These are phyloP conservation scores for Epinephelus coioides DNA, from an alignment of 2,797 vertebrate species.

Conservation along the genomic window DNA sequence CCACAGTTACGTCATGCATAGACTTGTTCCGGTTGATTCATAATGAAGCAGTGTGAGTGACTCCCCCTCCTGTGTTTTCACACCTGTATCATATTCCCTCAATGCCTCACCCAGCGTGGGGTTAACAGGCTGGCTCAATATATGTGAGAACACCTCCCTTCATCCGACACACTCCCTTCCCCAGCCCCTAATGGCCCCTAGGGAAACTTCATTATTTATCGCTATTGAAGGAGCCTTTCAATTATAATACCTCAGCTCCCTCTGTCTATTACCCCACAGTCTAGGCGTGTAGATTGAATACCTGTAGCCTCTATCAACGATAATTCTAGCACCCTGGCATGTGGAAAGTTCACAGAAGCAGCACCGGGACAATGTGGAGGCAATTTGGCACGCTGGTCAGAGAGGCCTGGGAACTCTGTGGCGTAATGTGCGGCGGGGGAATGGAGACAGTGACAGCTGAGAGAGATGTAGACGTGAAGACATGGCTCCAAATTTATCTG, in stretches of 20 bases:
- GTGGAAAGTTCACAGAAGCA: conserved; percentile 58
- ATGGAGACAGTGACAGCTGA: conserved; percentile 48
- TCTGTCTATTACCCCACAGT: conserved; percentile 60
- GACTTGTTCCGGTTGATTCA: conserved; percentile 53
- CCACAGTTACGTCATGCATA: conserved; percentile 28
- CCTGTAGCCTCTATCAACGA: conserved; percentile 57
- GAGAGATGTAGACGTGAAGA: conserved; percentile 30
- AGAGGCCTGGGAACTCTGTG: conserved; percentile 2
- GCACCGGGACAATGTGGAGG: conserved; percentile 37
- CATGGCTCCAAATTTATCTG: conserved; percentile 19
- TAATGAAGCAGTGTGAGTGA: conserved; percentile 60
- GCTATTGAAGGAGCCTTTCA: conserved; percentile 78
- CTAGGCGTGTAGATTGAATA: conserved; percentile 68
- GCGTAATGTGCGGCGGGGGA: conserved; percentile 31
- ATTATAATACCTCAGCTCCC: conserved; percentile 72
- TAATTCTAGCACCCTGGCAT: conserved; percentile 62
- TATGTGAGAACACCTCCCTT: conserved; percentile 57
- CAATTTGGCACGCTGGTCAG: conserved; percentile 58
- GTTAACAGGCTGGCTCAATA: conserved; percentile 67
- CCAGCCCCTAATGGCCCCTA: conserved; percentile 65
- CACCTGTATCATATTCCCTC: conserved; percentile 62
- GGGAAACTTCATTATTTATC: conserved; percentile 83
- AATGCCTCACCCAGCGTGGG: conserved; percentile 55
- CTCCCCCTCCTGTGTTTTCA: conserved; percentile 56
- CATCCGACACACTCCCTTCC: conserved; percentile 49